Conservation (phyloP, 1,140 invertebrate species). For the Drosophila fuyamai region DNA sequence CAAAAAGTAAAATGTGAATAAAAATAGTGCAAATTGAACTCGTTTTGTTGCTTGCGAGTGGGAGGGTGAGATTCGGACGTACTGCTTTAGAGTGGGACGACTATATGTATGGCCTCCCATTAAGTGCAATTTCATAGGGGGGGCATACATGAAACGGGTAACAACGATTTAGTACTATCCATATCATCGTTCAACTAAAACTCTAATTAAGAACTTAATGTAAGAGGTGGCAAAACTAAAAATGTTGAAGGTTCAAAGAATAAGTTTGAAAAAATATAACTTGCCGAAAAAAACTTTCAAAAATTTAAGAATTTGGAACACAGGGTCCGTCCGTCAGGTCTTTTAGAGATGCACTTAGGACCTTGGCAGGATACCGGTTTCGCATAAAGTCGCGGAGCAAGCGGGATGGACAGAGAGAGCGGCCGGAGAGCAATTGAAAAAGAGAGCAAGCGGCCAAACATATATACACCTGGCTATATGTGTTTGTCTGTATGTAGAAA, state of each 20-base stretch:
- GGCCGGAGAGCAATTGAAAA: conserved; percentile 4
- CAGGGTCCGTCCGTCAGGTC: conserved; percentile 3
- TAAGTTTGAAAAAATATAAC: background rate
- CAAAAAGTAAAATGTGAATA: conserved; percentile 29
- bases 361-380: conserved; percentile 76
- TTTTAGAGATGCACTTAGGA: conserved; percentile 50
- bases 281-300: conserved; percentile 17
- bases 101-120: conserved; percentile 9
- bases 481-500: conserved; percentile 39
- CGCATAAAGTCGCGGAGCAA: conserved; percentile 19
- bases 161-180: background rate
- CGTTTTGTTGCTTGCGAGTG: conserved; percentile 32
- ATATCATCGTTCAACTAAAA: background rate
- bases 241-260: background rate
- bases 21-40: conserved; percentile 30
- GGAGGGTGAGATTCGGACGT: conserved; percentile 3
- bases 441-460: conserved; percentile 28
- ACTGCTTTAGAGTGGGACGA: conserved; percentile 36
- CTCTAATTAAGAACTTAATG: background rate
- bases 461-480: conserved; percentile 32
- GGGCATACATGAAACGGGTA: background rate
- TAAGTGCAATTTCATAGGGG: background rate
- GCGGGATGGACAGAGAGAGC: conserved; percentile 9
- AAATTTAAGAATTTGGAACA: conserved; percentile 23
- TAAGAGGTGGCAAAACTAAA: too few species aligned